Evolutionary conservation across 2,888 invertebrate genomes (phyloP).

Genomic region (Cyrtodaria siliqua): DNA sequence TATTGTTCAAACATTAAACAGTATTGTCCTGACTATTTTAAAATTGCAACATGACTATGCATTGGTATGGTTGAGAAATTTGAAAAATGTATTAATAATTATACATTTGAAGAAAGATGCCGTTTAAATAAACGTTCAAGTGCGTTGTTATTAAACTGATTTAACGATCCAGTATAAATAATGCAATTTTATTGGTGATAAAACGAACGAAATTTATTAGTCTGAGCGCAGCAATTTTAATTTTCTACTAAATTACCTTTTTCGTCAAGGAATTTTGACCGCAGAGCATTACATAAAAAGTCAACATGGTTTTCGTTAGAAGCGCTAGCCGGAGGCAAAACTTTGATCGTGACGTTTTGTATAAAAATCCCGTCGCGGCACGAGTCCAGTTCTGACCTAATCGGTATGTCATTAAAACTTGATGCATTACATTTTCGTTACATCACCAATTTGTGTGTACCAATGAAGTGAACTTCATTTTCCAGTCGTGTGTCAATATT

Average conservation of each 20-base stretch:
- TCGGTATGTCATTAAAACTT: slow-evolving; percentile 42
- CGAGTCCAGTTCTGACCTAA: slow-evolving; percentile 40
- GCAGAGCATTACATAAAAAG: neutral
- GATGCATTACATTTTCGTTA: slow-evolving; percentile 56
- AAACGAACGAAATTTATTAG: neutral
- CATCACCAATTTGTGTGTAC: slow-evolving; percentile 43
- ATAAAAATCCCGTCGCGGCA: slow-evolving; percentile 26
- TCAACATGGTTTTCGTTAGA: neutral
- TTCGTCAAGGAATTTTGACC: slow-evolving; percentile 16
- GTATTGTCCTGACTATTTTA: no score
- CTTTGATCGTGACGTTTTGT: slow-evolving; percentile 16
- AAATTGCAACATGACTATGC: no score
- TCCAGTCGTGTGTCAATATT: slow-evolving; percentile 1
- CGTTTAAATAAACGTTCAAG: no score
- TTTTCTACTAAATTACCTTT: neutral
- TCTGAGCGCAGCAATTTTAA: neutral
- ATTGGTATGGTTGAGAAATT: no score
- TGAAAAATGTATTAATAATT: no score
- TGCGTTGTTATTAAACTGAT: no score
- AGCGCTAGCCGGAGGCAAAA: neutral
- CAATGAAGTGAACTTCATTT: neutral
- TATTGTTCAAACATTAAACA: no score
- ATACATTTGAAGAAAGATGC: no score
- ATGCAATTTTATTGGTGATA: no score
- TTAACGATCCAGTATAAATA: no score